Evolutionary conservation across 1,140 invertebrate species (phyloP), one percentile per base, ranked within the genome.

Genomic region (Drosophila oshimai): DNA sequence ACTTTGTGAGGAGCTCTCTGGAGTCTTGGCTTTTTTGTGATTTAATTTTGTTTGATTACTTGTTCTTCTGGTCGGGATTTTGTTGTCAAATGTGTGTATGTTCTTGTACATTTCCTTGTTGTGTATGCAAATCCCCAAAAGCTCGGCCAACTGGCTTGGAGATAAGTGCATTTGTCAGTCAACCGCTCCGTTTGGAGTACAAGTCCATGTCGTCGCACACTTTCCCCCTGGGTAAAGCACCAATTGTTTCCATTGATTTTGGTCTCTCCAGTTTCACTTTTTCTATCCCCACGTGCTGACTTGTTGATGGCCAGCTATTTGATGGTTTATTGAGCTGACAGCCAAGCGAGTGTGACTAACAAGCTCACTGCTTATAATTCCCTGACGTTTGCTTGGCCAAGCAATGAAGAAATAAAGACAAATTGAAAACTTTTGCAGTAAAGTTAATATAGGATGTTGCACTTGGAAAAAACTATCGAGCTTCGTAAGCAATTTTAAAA

Each of bases 191-290:
- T 24, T 31, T 26, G 18, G 26, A 34, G 13, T 45, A 22, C 44
- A 31, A 46, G 46, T 53, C 41, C 39, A 39, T 72, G 68, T 53
- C 58, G 62, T 71, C 42, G 53, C 33, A 68, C 31, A 39, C 34
- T 54, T 58, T 51, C 44, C 80, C 54, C 69, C 50, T 71, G 74
- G 75, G 70, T 57, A 44, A 71, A 75, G 58, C 65, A 75, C 47
- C 80, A 86, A 84, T 86, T 86, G 71, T 68, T 75, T 86, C 72
- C 69, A 86, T 86, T 86, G 80, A 84, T 84, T 84, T 80, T 68
- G 34, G 34, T 65, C 57, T 74, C 46, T 41, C 55, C 33, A 22
- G 47, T 39, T 80, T 24, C 49, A 26, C 28, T 10, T 26, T 36
- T 37, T 64, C 53, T 28, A 54, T 65, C 67, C 61, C 62, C 33